phyloP scores from a whole-genome alignment of 2,113 vertebrate species.

The Ifrita kowaldi region DNA sequence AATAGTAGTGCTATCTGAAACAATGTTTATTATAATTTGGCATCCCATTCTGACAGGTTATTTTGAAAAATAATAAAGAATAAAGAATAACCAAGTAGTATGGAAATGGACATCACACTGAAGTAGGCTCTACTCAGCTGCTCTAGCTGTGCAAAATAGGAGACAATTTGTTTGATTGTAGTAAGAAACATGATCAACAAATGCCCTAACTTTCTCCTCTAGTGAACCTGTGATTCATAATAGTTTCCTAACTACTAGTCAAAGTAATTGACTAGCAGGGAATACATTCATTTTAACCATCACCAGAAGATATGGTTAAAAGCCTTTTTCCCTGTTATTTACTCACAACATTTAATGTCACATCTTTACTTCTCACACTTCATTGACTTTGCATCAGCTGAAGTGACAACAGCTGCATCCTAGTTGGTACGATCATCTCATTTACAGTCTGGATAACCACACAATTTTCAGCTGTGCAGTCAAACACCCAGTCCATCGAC shows the following conservation, averaged over 20 bases:
- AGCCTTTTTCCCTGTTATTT: background rate
- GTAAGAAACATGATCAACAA: background rate
- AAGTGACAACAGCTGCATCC: background rate
- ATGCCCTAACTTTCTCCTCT: background rate
- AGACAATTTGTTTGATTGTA: background rate
- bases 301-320: background rate
- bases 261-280: background rate
- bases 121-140: background rate
- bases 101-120: background rate
- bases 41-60: background rate
- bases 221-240: background rate
- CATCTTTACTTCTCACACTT: background rate
- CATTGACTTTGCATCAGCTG: background rate
- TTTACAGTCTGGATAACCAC: background rate
- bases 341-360: background rate
- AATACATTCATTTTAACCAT: background rate
- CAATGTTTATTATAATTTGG: background rate
- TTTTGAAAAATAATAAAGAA: background rate
- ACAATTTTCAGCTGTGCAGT: background rate
- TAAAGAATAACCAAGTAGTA: background rate
- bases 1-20: background rate
- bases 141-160: background rate
- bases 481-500: background rate
- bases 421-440: background rate
- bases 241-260: background rate